Base-by-base conservation (phyloP, 2,797 vertebrate genomes). In the Amphiprion clarkii region DNA sequence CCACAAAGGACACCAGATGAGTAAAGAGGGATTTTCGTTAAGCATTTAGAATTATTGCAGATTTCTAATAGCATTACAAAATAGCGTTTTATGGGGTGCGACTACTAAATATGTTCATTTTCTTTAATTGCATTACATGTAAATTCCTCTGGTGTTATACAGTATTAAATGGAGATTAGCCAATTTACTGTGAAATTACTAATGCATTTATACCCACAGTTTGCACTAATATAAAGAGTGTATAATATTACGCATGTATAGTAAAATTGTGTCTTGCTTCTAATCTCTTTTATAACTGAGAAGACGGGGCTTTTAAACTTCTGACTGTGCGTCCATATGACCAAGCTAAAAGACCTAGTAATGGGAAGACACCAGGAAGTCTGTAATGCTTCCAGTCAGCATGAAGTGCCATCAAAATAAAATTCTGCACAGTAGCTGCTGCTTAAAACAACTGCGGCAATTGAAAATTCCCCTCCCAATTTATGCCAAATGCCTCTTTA, bases 401-500 rank as follows among this genome's bases (percentile, higher is more conserved):
- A 92, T 87, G 90, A 85, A 86, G 89, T 82, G 61, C 82, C 88
- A 94, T 91, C 89, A 91, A 91, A 92, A 89, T 86, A 87, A 91
- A 91, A 89, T 76, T 85, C 78, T 61, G 85, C 90, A 88, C 89
- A 91, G 91, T 89, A 89, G 87, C 90, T 74, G 84, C 79, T 79
- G 83, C 83, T 84, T 92, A 89, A 87, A 89, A 89, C 83, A 92
- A 93, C 88, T 84, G 84, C 74, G 79, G 77, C 80, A 89, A 89
- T 92, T 79, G 82, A 88, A 92, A 93, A 86, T 75, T 84, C 80
- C 83, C 79, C 79, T 93, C 78, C 72, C 84, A 91, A 91, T 91
- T 89, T 88, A 89, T 91, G 88, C 82, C 83, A 89, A 95, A 94
- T 84, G 83, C 78, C 87, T 89, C 85, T 89, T 91, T 87, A 89